These are phyloP conservation scores for Frankliniella fusca DNA, from an alignment of 2,888 invertebrate genomes.

Conservation along the genomic window DNA sequence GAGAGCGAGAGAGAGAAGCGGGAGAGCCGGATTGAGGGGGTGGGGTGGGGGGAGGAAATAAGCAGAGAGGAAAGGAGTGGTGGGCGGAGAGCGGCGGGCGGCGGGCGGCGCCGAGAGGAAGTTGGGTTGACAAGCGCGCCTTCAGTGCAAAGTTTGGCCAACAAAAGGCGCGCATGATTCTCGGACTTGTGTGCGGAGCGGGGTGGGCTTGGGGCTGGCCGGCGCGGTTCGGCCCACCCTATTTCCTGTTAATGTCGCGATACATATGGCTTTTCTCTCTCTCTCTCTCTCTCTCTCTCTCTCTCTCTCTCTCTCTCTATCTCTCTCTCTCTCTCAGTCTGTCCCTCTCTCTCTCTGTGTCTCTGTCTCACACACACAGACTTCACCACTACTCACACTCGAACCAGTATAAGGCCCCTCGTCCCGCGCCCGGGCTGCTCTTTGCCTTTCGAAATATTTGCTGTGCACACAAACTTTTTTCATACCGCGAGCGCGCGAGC, in stretches of 20 bases:
- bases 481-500: neutral
- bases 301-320: neutral
- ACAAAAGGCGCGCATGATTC: neutral
- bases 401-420: neutral
- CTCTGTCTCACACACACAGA: neutral
- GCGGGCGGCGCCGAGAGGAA: neutral
- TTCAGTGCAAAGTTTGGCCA: neutral
- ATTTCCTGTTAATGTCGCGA: slow-evolving; percentile 22
- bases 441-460: slow-evolving; percentile 19
- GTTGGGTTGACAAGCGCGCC: slow-evolving; percentile 4
- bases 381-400: neutral
- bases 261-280: neutral
- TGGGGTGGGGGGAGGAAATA: too few relatives aligned
- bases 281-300: neutral
- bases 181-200: neutral
- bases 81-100: too few relatives aligned
- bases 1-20: too few relatives aligned
- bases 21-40: too few relatives aligned
- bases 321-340: neutral
- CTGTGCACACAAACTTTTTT: slow-evolving; percentile 17
- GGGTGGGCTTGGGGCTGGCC: neutral
- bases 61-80: too few relatives aligned
- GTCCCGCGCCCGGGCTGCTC: neutral
- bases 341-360: neutral
- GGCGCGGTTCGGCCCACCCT: neutral